Percentiles rank a stretch among this genome's conserved stretches.
phyloP scores from a whole-genome alignment of 2,113 vertebrate species.

The Sorex araneus region DNA sequence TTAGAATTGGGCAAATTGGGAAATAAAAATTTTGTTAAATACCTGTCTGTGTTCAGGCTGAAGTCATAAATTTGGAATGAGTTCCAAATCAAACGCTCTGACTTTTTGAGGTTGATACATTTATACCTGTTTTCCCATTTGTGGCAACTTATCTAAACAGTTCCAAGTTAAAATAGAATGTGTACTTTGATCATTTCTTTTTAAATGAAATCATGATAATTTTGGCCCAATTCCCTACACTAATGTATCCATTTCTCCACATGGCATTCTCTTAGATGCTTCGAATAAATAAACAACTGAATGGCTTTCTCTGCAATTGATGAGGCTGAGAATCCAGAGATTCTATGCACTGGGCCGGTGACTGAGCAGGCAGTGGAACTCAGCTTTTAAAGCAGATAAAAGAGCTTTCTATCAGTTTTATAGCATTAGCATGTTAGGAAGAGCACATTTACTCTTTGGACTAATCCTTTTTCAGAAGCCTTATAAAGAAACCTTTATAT shows the following conservation, averaged over 20 bases:
- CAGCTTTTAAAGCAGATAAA: background rate
- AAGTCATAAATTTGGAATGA: conserved; percentile 49
- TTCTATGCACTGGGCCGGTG: background rate
- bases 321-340: background rate
- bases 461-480: background rate
- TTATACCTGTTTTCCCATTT: conserved; percentile 44
- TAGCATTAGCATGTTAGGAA: background rate
- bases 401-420: background rate
- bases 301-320: conserved; percentile 35
- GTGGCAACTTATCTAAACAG: background rate
- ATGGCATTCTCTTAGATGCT: background rate
- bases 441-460: background rate
- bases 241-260: conserved; percentile 39
- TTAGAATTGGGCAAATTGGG: conserved; percentile 70
- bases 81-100: conserved; percentile 67
- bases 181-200: conserved; percentile 25
- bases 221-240: background rate
- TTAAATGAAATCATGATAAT: conserved; percentile 51
- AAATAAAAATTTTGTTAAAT: conserved; percentile 73
- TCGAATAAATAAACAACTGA: conserved; percentile 50
- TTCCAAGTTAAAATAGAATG: conserved; percentile 36
- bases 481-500: conserved; percentile 5
- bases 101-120: conserved; percentile 6
- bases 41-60: conserved; percentile 60
- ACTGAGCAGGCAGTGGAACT: background rate